Percentiles rank a stretch among this genome's conserved stretches.
phyloP scores from a whole-genome alignment of 1,140 invertebrate genomes.

The Bilobella aurantiaca region DNA sequence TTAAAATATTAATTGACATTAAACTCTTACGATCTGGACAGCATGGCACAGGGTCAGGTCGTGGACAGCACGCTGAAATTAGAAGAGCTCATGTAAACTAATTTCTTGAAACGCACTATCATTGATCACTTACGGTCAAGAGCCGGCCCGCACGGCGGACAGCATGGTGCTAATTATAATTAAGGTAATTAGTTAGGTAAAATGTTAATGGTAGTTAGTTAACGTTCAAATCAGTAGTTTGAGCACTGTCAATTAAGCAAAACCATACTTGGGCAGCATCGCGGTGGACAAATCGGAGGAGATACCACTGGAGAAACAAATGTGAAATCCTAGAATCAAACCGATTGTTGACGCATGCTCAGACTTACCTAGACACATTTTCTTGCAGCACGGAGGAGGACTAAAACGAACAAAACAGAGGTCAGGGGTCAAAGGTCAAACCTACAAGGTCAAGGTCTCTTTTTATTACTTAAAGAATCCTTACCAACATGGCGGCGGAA shows the following conservation, averaged over 20 bases:
- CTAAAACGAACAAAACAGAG: neutral
- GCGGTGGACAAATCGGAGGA: constrained; percentile 16
- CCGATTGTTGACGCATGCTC: neutral
- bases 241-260: neutral
- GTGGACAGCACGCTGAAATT: constrained; percentile 11
- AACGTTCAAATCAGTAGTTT: neutral
- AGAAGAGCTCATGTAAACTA: no score
- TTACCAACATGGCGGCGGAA: constrained; percentile 10
- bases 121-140: no score
- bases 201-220: neutral
- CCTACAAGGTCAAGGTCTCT: neutral
- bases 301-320: constrained; percentile 6
- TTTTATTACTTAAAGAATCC: no score
- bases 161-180: constrained; percentile 17
- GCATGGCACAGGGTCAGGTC: neutral
- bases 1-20: neutral
- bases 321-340: neutral
- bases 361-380: constrained; percentile 11
- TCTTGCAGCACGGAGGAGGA: constrained; percentile 17
- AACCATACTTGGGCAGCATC: constrained; percentile 14
- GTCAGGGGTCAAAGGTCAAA: neutral
- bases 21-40: neutral
- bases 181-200: no score
- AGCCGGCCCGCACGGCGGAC: constrained; percentile 10
- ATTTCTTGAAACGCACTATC: no score